Base-by-base conservation (phyloP, 37 sponge, comb jelly and placozoan genomes). In the Hexactinellida sp. region DNA sequence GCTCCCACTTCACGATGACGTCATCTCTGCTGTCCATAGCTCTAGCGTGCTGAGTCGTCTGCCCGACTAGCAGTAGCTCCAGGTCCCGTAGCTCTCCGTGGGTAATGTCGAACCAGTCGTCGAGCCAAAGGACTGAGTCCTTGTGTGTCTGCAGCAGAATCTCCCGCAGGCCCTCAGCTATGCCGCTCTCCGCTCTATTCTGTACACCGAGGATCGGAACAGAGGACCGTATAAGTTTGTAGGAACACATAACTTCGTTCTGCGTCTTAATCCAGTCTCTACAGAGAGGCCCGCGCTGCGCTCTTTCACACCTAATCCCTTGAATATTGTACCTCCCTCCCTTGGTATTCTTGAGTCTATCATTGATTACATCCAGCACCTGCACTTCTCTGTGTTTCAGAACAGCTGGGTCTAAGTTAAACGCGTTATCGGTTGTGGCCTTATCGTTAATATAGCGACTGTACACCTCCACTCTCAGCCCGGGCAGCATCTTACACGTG, bases 211-310 rank as follows among this genome's bases (percentile, higher is more conserved):
- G 25, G 76, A 63, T n/a, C 3, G 76, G 30, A 63, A 63, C 76
- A 32, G 76, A 63, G 34, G 76, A 63, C 34, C 13, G 3, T 7
- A 63, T n/a, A 63, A 63, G 76, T 63, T n/a, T 63, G 76, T 63
- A 63, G 34, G 76, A 63, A n/a, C 76, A 63, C 76, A 63, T 63
- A 21, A 63, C 76, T n/a, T 63, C 30, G 3, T 63, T n/a, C 76
- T 63, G 76, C 3, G 76, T 63, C 5, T 63, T 1, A 25, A 63
- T 63, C 76, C 76, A 63, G 28, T 63, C 30, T 23, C 13, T 63
- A 28, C 13, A 3, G 25, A 63, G 76, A 63, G 76, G 76, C 13
- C 76, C 76, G 13, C 76, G 30, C 76, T 63, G 25, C 76, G 76
- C 30, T 63, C 13, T 63, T 63, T 63, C 76, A 63, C 76, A 63